phyloP scores from a whole-genome alignment of 2,797 vertebrate genomes.

The Lithobates sylvaticus region DNA sequence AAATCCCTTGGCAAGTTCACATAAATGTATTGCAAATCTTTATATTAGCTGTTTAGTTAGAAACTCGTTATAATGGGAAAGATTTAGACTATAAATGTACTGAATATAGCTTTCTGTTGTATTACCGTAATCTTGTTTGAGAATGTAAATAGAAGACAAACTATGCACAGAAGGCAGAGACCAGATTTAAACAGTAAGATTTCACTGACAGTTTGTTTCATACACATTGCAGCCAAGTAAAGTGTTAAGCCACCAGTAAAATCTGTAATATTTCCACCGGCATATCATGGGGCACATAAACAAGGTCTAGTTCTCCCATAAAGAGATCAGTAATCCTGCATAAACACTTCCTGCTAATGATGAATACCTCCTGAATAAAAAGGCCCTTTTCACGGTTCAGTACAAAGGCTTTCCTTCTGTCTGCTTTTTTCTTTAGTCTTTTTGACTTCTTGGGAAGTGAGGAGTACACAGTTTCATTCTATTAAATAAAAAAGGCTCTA shows the following conservation, averaged over 20 bases:
- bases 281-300: neutral
- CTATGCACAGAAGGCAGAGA: constrained; percentile 28
- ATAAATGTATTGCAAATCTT: no score
- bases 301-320: neutral
- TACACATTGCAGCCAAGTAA: constrained; percentile 40
- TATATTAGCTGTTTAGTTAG: neutral
- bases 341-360: neutral
- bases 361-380: neutral
- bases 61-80: neutral
- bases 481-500: constrained; percentile 19
- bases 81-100: neutral
- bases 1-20: no score
- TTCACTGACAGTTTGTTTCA: constrained; percentile 41
- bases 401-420: constrained; percentile 9
- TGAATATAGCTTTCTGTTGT: neutral
- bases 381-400: neutral
- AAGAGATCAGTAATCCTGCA: constrained; percentile 33
- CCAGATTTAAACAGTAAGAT: constrained; percentile 28
- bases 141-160: constrained; percentile 26
- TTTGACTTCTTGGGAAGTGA: constrained; percentile 35
- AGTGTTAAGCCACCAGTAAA: constrained; percentile 42
- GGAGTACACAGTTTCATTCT: constrained; percentile 10
- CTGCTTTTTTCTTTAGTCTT: neutral
- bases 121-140: neutral
- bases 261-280: constrained; percentile 28